A percentile compares a stretch with the other conserved stretches of the same genome.
These are phyloP conservation scores for Junonia oenone DNA, from an alignment of 2,888 invertebrate species.

Conservation along the genomic window DNA sequence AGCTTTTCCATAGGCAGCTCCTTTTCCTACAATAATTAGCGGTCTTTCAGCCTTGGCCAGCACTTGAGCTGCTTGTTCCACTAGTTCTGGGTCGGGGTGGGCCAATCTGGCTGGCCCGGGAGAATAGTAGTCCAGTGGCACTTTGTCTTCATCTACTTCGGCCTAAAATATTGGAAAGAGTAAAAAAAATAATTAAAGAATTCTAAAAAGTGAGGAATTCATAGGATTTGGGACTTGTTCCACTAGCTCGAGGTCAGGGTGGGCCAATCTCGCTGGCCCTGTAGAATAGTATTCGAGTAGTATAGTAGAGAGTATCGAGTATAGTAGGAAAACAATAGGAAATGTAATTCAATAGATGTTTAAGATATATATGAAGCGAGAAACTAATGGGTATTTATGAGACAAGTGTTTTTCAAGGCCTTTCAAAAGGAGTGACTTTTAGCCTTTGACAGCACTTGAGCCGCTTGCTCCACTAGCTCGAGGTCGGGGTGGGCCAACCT, in stretches of 20 bases:
- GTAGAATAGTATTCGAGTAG: slow-evolving; percentile 72
- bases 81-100: slow-evolving; percentile 84
- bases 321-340: too few species aligned
- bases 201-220: too few species aligned
- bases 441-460: slow-evolving; percentile 83
- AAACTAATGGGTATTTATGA: too few species aligned
- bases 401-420: too few species aligned
- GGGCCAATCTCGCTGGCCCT: slow-evolving; percentile 83
- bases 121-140: slow-evolving; percentile 65
- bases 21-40: slow-evolving; percentile 94
- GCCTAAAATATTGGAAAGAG: slow-evolving; percentile 52
- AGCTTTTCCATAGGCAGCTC: slow-evolving; percentile 89
- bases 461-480: slow-evolving; percentile 84
- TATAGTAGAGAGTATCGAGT: too few species aligned
- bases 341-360: too few species aligned
- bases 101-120: slow-evolving; percentile 82
- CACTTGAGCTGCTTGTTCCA: slow-evolving; percentile 85
- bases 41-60: slow-evolving; percentile 88
- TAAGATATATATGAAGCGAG: too few species aligned
- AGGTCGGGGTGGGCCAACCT: too few species aligned
- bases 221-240: too few species aligned
- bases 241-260: too few species aligned
- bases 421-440: too few species aligned
- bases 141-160: slow-evolving; percentile 62
- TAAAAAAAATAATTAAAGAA: background rate